These are phyloP conservation scores for Cyclophora albipunctata DNA, from an alignment of 2,888 invertebrate genomes.

Conservation along the genomic window DNA sequence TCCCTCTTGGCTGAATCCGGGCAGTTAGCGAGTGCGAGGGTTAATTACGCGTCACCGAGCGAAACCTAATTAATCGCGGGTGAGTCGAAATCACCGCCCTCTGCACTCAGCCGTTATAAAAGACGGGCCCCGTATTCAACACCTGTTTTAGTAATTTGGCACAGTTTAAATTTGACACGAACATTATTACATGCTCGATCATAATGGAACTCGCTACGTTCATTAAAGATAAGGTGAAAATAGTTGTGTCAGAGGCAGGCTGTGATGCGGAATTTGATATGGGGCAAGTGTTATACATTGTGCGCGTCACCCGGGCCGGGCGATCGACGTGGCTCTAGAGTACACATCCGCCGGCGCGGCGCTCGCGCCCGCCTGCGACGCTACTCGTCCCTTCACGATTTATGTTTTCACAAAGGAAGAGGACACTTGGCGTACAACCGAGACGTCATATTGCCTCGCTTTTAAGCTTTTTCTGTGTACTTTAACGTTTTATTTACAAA, in stretches of 20 bases:
- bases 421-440: conserved; percentile 22
- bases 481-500: conserved; percentile 11
- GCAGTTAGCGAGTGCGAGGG: conserved; percentile 28
- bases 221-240: conserved; percentile 19
- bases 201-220: conserved; percentile 16
- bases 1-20: conserved; percentile 19
- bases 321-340: conserved; percentile 3
- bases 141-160: conserved; percentile 40
- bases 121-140: conserved; percentile 34
- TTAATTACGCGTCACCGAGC: conserved; percentile 44
- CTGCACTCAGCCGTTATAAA: conserved; percentile 30
- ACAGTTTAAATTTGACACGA: conserved; percentile 37
- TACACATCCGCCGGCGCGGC: not conserved
- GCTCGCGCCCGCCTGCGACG: conserved; percentile 8
- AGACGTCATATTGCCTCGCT: conserved; percentile 13
- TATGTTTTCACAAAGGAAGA: conserved; percentile 30
- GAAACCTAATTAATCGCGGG: conserved; percentile 44
- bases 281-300: conserved; percentile 14
- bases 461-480: conserved; percentile 10
- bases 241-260: conserved; percentile 15
- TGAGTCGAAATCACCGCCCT: conserved; percentile 21
- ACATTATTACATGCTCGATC: conserved; percentile 24
- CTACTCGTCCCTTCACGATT: conserved; percentile 25
- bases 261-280: conserved; percentile 16
- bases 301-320: not conserved